phyloP scores from a whole-genome alignment of 2,113 vertebrate genomes.

The Nyctibius bracteatus region DNA sequence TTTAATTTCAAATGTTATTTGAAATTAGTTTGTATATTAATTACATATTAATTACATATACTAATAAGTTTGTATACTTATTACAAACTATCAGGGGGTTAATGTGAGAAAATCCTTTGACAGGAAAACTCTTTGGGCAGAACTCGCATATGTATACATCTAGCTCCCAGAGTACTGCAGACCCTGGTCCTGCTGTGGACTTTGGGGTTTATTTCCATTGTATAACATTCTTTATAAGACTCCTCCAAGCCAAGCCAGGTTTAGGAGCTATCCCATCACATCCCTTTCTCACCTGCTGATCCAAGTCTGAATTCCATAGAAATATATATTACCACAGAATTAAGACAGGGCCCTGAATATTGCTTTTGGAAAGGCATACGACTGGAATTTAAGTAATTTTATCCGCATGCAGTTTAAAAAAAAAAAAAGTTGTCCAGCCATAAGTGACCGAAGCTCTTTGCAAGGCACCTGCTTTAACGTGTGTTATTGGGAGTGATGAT shows the following conservation, averaged over 20 bases:
- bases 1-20: not conserved
- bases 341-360: not conserved
- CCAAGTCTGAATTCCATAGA: not conserved
- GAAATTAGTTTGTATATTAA: too few species aligned
- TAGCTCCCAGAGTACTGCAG: not conserved
- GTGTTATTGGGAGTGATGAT: rapidly evolving
- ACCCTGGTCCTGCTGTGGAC: not conserved
- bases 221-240: not conserved
- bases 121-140: not conserved
- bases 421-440: not conserved
- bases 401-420: not conserved
- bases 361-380: not conserved
- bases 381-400: not conserved
- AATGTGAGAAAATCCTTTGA: not conserved
- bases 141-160: not conserved
- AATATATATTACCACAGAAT: not conserved
- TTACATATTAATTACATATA: too few species aligned
- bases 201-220: not conserved
- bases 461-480: too few species aligned
- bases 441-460: not conserved
- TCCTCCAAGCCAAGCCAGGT: not conserved
- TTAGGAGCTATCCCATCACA: not conserved
- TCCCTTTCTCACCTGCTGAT: not conserved
- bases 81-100: not conserved
- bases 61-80: too few species aligned